phyloP scores from a whole-genome alignment of 2,888 invertebrate genomes.

The Petrolisthes manimaculis region DNA sequence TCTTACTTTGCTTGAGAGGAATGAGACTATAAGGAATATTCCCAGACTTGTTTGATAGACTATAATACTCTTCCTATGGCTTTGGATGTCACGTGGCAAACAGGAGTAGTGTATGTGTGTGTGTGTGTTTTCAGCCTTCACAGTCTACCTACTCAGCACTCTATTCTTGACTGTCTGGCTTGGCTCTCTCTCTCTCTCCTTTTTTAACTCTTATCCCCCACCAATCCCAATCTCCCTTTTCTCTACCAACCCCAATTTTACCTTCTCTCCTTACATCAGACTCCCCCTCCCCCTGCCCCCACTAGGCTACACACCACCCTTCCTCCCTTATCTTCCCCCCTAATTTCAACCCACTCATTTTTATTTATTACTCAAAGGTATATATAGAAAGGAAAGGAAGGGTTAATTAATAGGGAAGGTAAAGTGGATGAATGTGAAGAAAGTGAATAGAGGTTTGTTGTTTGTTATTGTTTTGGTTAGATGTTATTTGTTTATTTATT shows the following conservation, averaged over 20 bases:
- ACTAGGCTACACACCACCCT: not conserved
- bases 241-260: not conserved
- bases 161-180: conserved; percentile 18
- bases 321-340: not conserved
- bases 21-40: no score
- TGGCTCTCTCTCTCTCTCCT: conserved; percentile 3
- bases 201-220: not conserved
- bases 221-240: not conserved
- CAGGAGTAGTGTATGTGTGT: no score
- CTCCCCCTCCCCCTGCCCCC: not conserved
- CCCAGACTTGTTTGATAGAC: no score
- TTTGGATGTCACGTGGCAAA: no score
- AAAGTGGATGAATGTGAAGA: no score
- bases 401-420: no score
- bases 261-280: not conserved
- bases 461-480: no score
- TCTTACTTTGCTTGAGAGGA: not conserved
- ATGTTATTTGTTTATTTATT: no score
- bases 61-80: not conserved
- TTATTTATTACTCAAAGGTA: no score
- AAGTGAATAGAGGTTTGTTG: no score
- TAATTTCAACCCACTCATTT: not conserved
- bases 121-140: no score
- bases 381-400: no score
- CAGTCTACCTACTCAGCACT: not conserved